Conservation (phyloP, 2,797 vertebrate species). For the Melanogrammus aeglefinus region DNA sequence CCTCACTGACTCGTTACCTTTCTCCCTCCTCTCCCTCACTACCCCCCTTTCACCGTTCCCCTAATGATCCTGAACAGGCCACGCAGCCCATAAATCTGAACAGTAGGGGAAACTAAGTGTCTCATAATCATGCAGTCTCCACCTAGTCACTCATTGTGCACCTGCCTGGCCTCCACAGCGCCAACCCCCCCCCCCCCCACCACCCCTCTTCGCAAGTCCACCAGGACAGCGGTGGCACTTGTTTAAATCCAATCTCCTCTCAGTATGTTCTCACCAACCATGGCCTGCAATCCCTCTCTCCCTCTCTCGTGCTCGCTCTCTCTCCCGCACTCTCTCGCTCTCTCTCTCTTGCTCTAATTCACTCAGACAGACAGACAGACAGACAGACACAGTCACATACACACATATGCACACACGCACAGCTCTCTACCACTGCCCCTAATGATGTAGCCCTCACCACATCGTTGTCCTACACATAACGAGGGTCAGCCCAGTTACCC, state of each 20-base stretch:
- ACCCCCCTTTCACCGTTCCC: slow-evolving; percentile 50
- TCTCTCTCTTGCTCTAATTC: not conserved
- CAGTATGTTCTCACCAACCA: slow-evolving; percentile 51
- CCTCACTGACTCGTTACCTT: too few relatives aligned
- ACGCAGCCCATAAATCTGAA: slow-evolving; percentile 67
- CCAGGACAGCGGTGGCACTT: slow-evolving; percentile 53
- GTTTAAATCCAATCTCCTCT: slow-evolving; percentile 71
- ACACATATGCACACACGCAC: not conserved
- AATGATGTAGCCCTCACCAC: slow-evolving; percentile 48
- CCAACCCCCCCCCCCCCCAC: slow-evolving; percentile 24
- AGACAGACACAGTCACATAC: not conserved
- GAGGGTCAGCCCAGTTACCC: slow-evolving; percentile 59
- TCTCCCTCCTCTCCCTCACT: slow-evolving; percentile 10
- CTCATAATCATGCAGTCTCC: slow-evolving; percentile 68
- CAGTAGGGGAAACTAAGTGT: slow-evolving; percentile 62
- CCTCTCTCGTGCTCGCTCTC: not conserved
- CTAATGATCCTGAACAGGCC: slow-evolving; percentile 66
- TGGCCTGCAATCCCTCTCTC: not conserved
- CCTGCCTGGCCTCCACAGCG: slow-evolving; percentile 39
- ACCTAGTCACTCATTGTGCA: slow-evolving; percentile 57
- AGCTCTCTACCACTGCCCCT: slow-evolving; percentile 27
- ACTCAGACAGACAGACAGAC: slow-evolving; percentile 39
- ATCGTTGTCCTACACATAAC: slow-evolving; percentile 62
- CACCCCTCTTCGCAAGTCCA: slow-evolving; percentile 47
- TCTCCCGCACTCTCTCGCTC: slow-evolving; percentile 8